Evolutionary conservation across 1,140 invertebrate species (phyloP), one percentile per base, ranked within the genome.

Genomic region (Neelides sp.): DNA sequence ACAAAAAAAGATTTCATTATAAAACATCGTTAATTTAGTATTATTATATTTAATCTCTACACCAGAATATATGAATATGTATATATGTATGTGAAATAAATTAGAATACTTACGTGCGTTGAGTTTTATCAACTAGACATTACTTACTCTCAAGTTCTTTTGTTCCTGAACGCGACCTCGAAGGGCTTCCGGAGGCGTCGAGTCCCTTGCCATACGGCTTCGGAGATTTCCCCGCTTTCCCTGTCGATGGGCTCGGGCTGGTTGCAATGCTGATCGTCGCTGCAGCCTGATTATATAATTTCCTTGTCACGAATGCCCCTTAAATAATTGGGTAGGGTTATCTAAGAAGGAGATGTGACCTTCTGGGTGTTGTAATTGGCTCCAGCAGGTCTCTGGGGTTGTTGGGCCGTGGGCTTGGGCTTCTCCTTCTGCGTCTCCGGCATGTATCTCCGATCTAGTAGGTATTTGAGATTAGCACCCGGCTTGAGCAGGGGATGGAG

Each of bases 141-240:
- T n/a, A 76, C 80, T 75, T 74, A 89, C 85, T 72, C 64, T 85
- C 79, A 54, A 93, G 68, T 71, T 93, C 88, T 71, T 90, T 91
- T 1, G 88, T 93, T 19, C 85, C 76, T 65, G 82, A 90, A 57
- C 88, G 78, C 10, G 87, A 91, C 67, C 88, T 75, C 64, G 83
- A 72, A 59, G 83, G 72, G 68, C 78, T 81, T 34, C 79, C 79
- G 8, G 77, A 76, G 7, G 80, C 73, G 59, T 83, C 81, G 17
- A 80, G 69, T 64, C 77, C 79, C 35, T 74, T 74, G 36, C 83
- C 82, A 57, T 91, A 90, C 63, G 87, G 86, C 68, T 85, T 89
- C 26, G 69, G 64, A 15, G 62, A 66, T 58, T 73, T 69, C 3
- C 36, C 19, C 20, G 41, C 23, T 44, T 43, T 48, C 7, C 48